Conservation (phyloP, 2,113 vertebrate genomes). For the Thunnus maccoyii region DNA sequence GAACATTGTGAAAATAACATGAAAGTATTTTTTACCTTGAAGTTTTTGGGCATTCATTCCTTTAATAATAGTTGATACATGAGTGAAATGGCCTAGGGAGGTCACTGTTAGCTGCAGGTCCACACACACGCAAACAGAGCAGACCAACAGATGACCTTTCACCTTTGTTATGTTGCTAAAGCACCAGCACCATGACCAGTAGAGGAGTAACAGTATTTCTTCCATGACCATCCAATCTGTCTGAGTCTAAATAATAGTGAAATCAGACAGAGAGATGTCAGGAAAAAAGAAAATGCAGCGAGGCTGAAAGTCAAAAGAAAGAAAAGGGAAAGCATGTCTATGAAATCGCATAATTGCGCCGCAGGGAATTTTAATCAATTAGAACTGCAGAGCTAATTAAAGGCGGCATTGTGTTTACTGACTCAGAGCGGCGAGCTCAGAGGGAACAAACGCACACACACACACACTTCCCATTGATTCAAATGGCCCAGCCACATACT, state of each 20-base stretch:
- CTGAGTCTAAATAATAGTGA: conserved; percentile 22
- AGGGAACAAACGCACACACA: conserved; percentile 26
- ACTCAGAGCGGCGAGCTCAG: conserved; percentile 53
- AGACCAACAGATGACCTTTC: conserved; percentile 17
- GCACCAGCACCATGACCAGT: conserved; percentile 8
- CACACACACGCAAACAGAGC: neutral
- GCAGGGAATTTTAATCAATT: conserved; percentile 80
- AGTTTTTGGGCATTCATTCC: neutral
- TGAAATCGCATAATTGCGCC: conserved; percentile 77
- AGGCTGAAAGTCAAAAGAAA: conserved; percentile 50
- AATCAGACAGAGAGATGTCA: conserved; percentile 15
- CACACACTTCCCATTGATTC: conserved; percentile 46
- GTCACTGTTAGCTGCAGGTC: neutral
- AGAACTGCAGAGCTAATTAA: conserved; percentile 76
- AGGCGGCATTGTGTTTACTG: conserved; percentile 78
- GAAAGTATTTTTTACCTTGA: neutral
- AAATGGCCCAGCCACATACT: conserved; percentile 5
- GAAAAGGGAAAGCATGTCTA: conserved; percentile 66
- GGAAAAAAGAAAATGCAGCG: conserved; percentile 32
- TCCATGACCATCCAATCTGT: neutral
- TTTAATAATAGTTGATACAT: neutral
- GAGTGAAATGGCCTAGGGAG: neutral
- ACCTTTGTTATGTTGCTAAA: conserved; percentile 13
- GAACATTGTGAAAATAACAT: neutral
- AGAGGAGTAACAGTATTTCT: neutral